Evolutionary conservation across 2,113 vertebrate species (phyloP).

Genomic region (Platysteira castanea): DNA sequence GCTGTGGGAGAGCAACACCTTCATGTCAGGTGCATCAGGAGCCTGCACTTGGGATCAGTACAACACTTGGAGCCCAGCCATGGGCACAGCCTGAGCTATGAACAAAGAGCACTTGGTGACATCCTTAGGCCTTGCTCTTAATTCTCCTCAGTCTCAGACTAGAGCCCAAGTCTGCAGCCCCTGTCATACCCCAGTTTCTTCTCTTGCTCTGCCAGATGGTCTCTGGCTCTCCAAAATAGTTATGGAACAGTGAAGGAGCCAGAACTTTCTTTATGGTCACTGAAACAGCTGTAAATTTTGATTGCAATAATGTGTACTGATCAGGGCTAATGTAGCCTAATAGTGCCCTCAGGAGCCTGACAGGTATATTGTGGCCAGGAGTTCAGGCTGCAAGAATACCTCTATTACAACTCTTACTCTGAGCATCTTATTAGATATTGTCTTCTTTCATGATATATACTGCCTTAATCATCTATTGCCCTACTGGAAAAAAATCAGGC

Average conservation of each 20-base stretch:
- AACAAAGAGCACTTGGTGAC: background rate
- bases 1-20: background rate
- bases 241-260: background rate
- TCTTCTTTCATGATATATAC: background rate
- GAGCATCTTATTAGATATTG: background rate
- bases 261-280: background rate
- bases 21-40: background rate
- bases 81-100: background rate
- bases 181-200: background rate
- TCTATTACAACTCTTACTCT: background rate
- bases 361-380: background rate
- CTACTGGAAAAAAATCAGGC: background rate
- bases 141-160: background rate
- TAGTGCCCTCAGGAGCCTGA: background rate
- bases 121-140: background rate
- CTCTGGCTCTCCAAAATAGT: background rate
- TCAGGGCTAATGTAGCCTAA: background rate
- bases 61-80: background rate
- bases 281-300: background rate
- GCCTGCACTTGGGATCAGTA: background rate
- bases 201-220: background rate
- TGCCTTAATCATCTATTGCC: background rate
- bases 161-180: background rate
- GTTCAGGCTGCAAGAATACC: background rate
- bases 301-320: background rate